Evolutionary conservation across 2,797 vertebrate species (phyloP).

Genomic region (Falco rusticolus): DNA sequence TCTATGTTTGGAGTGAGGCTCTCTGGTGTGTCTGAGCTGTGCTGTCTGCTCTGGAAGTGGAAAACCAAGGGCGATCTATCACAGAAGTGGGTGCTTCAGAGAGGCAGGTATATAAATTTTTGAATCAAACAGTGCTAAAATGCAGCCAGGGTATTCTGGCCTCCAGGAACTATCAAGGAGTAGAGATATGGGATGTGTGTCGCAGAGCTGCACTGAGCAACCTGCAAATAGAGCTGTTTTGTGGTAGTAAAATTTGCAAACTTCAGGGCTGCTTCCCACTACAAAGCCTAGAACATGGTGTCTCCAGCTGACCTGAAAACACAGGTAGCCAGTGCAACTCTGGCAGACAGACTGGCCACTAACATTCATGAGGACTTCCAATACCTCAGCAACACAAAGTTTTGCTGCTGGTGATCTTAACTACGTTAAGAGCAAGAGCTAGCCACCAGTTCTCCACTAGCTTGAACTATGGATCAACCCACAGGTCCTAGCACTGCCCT

Average conservation of each 20-base stretch:
- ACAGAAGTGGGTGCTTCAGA: not conserved
- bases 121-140: not conserved
- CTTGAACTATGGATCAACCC: not conserved
- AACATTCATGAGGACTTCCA: accelerated
- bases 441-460: not conserved
- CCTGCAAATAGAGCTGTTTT: not conserved
- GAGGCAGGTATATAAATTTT: not conserved
- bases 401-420: not conserved
- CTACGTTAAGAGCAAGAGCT: not conserved
- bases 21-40: conserved; percentile 5
- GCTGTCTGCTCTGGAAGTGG: conserved; percentile 18
- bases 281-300: not conserved
- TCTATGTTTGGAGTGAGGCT: conserved; percentile 1
- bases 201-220: not conserved
- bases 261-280: not conserved
- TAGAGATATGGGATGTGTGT: accelerated
- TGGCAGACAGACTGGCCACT: not conserved
- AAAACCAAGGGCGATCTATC: not conserved
- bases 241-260: not conserved
- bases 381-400: not conserved
- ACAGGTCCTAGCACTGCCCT: not conserved
- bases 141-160: not conserved
- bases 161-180: not conserved
- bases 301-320: not conserved
- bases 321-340: not conserved